Base-by-base conservation (phyloP, 2,113 vertebrate species). In the Picathartes gymnocephalus region DNA sequence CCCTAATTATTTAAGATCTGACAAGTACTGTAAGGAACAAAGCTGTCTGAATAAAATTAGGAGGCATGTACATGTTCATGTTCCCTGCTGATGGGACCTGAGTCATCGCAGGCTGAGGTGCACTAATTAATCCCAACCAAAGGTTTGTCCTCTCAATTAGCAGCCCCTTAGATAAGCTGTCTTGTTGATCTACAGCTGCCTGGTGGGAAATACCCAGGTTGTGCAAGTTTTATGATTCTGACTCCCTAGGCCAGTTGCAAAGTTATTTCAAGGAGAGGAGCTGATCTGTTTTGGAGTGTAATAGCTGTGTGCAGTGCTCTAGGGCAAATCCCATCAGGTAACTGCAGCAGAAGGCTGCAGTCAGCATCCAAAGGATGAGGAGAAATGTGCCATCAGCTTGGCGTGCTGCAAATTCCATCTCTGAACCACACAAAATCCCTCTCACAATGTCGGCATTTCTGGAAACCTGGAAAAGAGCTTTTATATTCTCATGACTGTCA, bases 261-360 rank as follows among this genome's bases (percentile, higher is more conserved):
- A 90, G 85, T 80, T 76, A 62, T 72, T 71, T 92, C 68, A 95
- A 90, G 93, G 90, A 92, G 71, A 94, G 28, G 39, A 93, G 50
- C 58, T 35, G 51, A n/a, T 77, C 15, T 69, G 30, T 57, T 87
- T 73, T 93, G 71, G 72, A 18, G 31, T 45, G 37, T 8, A 56
- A 51, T 39, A 58, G 39, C 33, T 61, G 57, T 3, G 1, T 48
- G 37, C 18, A 31, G 33, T 31, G 39, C 62, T 80, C 57, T 0
- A 51, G 72, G 85, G 71, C 62, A 94, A 78, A 71, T 39, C 45
- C 70, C 22, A 21, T 6, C 76, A 56, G 71, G 39, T 51, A 45
- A 57, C 62, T 5, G 2, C 81, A 82, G 31, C 57, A 53, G 65
- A 89, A 87, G 50, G 54, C 47, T 88, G 58, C 60, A 90, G 35